Evolutionary conservation across 2,888 invertebrate genomes (phyloP).

Genomic region (Mimas tiliae): DNA sequence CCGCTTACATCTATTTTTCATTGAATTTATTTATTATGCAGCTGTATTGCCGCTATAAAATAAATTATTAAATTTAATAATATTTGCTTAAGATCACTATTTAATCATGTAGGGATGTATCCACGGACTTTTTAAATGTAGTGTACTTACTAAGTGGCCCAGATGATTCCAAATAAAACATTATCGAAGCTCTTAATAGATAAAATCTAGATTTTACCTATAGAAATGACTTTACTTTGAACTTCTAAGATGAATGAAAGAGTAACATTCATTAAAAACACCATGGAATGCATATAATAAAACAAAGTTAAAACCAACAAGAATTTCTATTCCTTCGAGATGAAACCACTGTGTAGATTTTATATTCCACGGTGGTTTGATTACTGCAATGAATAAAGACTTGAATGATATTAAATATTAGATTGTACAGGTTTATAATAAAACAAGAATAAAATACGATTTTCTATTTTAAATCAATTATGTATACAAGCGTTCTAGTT

Average conservation of each 20-base stretch:
- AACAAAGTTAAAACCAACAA: neutral
- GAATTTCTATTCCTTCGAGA: neutral
- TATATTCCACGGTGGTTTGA: neutral
- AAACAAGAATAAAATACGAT: conserved; percentile 36
- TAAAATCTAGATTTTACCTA: too few species aligned
- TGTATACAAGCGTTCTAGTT: conserved; percentile 39
- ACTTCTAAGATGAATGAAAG: too few species aligned
- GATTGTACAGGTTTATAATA: conserved; percentile 29
- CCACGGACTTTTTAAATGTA: neutral
- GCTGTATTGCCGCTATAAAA: neutral
- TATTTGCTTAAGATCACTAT: neutral
- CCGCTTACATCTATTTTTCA: neutral
- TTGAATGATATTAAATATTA: conserved; percentile 1
- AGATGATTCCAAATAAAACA: too few species aligned
- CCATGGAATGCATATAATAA: too few species aligned
- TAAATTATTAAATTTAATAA: neutral
- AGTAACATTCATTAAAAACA: too few species aligned
- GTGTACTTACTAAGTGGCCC: too few species aligned
- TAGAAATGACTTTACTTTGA: too few species aligned
- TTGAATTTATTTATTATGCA: conserved; percentile 1
- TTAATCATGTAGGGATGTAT: neutral
- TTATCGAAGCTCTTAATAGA: too few species aligned
- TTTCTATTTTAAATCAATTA: conserved; percentile 43
- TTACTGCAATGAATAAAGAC: neutral
- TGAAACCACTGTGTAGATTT: neutral